Conservation (phyloP, 2,797 vertebrate genomes). For the Neosilurus mollespiculum region DNA sequence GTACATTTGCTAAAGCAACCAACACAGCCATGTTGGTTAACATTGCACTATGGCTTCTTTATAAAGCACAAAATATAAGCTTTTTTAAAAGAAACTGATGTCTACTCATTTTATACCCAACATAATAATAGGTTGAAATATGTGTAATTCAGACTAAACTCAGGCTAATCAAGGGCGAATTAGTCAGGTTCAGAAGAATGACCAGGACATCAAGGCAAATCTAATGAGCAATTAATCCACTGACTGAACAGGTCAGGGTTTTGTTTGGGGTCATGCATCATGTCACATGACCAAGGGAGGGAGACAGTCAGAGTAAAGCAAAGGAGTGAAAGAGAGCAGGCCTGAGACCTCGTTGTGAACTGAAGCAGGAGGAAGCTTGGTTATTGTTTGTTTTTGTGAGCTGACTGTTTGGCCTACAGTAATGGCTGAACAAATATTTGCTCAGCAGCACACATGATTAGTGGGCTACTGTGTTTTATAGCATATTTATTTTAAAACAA, state of each 20-base stretch:
- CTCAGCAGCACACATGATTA: background rate
- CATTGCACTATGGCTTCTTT: background rate
- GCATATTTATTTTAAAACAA: constrained; percentile 37
- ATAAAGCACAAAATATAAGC: background rate
- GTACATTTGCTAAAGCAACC: background rate
- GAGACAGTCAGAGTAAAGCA: background rate
- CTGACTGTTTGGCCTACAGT: constrained; percentile 39
- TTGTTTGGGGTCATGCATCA: constrained; percentile 7
- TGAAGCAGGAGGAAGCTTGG: constrained; percentile 1
- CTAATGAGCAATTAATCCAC: background rate
- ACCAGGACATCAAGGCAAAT: constrained; percentile 6
- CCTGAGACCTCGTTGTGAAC: background rate
- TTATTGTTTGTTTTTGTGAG: constrained; percentile 47
- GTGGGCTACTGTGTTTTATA: constrained; percentile 29
- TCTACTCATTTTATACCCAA: background rate
- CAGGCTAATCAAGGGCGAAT: background rate
- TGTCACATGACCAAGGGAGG: constrained; percentile 41
- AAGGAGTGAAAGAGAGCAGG: background rate
- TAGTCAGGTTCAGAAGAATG: background rate
- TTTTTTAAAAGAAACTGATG: background rate
- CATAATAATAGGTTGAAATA: constrained; percentile 1
- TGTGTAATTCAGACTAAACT: background rate
- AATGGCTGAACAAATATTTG: constrained; percentile 40
- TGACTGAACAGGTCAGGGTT: background rate
- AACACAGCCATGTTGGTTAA: background rate